Evolutionary conservation across 2,888 invertebrate species (phyloP), one percentile per base, ranked within the genome.

Genomic region (Agriopis marginaria): DNA sequence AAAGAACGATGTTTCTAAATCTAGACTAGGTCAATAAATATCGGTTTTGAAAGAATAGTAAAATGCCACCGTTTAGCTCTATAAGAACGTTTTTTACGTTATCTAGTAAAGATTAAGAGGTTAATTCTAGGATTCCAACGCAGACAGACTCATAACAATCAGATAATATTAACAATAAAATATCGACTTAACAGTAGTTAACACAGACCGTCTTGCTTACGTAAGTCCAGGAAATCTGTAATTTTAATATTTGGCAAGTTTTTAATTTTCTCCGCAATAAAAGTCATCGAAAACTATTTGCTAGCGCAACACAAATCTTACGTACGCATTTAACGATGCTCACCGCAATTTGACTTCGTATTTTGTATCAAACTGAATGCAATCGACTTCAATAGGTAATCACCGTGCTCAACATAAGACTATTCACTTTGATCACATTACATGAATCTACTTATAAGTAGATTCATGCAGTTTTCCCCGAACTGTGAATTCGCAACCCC

Each of bases 211-310:
- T 12, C 32, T 32, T 51, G 39, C 40, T 69, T 69, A 65, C 51
- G 56, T 56, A 61, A 70, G 65, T 44, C 47, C 59, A 56, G 62
- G 42, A 68, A 61, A 39, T 59, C 51, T 23, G 39, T 40, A n/a
- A 51, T 67, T 67, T 61, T 11, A 67, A 62, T 58, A 63, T 53
- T 63, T 68, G 6, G 60, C 68, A 65, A 60, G 17, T 65, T 69
- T 62, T 69, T 64, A 64, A 68, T 68, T 65, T 65, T 65, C 45
- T 40, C 47, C 44, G 50, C 45, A 61, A 56, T 51, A 61, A 70
- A 70, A 68, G 53, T 60, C 68, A 70, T 72, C 66, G 55, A 68
- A 72, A 64, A 70, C 62, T 66, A 72, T 74, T 70, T 61, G 67
- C 65, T 44, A 63, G 54, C 63, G 68, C 63, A 68, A 68, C 60